Evolutionary conservation across 1,140 invertebrate species (phyloP).

Genomic region (Tachypleus tridentatus): DNA sequence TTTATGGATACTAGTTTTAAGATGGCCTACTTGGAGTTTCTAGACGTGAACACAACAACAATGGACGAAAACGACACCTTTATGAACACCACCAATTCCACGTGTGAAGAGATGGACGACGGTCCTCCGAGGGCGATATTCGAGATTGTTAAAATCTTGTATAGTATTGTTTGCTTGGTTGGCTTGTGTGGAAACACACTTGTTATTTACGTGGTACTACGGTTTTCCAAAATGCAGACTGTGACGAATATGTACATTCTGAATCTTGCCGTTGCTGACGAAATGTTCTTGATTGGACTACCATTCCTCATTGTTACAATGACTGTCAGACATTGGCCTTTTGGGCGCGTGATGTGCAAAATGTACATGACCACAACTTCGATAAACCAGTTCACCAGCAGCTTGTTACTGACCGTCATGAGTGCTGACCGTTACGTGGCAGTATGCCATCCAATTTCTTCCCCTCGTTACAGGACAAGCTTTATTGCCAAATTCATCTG

Average conservation of each 20-base stretch:
- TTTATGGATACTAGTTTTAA: no score
- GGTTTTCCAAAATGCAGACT: slow-evolving; percentile 93
- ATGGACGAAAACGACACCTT: no score
- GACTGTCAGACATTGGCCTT: slow-evolving; percentile 70
- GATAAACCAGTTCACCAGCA: slow-evolving; percentile 91
- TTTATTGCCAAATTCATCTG: slow-evolving; percentile 76
- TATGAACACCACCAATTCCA: no score
- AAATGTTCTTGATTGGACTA: slow-evolving; percentile 84
- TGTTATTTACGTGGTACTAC: slow-evolving; percentile 87
- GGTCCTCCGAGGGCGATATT: slow-evolving; percentile 13
- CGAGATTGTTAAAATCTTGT: slow-evolving; percentile 27
- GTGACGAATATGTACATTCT: slow-evolving; percentile 96
- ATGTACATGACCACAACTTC: slow-evolving; percentile 83
- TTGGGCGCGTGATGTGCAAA: slow-evolving; percentile 86
- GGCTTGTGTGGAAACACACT: slow-evolving; percentile 83
- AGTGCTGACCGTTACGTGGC: slow-evolving; percentile 89
- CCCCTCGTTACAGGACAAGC: slow-evolving; percentile 69
- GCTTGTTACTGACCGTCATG: slow-evolving; percentile 88
- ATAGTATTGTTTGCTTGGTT: slow-evolving; percentile 63
- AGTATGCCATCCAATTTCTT: slow-evolving; percentile 87
- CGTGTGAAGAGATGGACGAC: no score
- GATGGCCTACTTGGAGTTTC: no score
- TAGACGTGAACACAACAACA: no score
- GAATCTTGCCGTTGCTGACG: slow-evolving; percentile 90
- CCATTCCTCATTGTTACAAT: slow-evolving; percentile 84